A percentile compares a stretch with the other conserved stretches of the same genome.
Conservation (phyloP, 2,113 vertebrate species). For the Channa argus region DNA sequence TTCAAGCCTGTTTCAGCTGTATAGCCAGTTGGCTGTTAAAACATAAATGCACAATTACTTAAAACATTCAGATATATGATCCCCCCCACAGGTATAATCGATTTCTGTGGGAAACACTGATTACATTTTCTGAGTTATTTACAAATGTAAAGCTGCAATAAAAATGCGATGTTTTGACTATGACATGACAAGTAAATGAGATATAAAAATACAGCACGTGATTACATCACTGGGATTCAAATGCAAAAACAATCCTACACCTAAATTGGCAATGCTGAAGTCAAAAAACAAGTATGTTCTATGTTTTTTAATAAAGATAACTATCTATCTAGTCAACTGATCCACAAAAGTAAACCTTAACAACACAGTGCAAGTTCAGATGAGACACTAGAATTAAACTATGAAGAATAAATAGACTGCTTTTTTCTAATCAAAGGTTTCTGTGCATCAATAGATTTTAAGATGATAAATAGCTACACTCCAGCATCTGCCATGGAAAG, state of each 20-base stretch:
- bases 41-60: too few relatives aligned
- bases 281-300: not conserved
- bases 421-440: not conserved
- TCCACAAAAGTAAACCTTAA: not conserved
- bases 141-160: too few relatives aligned
- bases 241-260: constrained; percentile 13
- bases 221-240: constrained; percentile 5
- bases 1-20: too few relatives aligned
- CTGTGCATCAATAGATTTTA: constrained; percentile 1
- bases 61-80: too few relatives aligned
- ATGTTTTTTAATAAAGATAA: not conserved
- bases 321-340: not conserved
- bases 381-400: not conserved
- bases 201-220: not conserved
- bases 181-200: not conserved
- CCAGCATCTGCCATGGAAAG: constrained; percentile 3
- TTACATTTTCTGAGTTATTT: constrained; percentile 7
- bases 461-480: not conserved
- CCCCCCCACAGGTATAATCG: too few relatives aligned
- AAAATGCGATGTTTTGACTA: too few relatives aligned
- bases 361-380: not conserved
- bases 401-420: not conserved
- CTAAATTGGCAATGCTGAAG: constrained; percentile 1
- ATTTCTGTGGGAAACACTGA: too few relatives aligned
- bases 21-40: too few relatives aligned